phyloP scores from a whole-genome alignment of 2,888 invertebrate genomes.

The Ophioninae sp. region DNA sequence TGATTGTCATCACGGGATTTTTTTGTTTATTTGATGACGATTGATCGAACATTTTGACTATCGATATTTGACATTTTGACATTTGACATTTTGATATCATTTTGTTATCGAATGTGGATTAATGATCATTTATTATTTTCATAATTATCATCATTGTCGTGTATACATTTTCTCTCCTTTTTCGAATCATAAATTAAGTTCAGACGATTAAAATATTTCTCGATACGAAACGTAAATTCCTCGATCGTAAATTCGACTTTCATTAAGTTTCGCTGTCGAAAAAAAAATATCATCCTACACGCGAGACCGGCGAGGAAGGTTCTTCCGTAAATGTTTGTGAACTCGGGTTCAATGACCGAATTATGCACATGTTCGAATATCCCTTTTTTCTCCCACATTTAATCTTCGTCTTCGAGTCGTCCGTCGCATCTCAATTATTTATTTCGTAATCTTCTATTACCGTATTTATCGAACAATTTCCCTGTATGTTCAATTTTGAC shows the following conservation, averaged over 20 bases:
- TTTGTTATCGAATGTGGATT: background rate
- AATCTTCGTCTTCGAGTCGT: background rate
- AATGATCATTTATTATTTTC: background rate
- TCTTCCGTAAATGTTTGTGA: constrained; percentile 24
- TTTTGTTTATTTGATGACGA: too few relatives aligned
- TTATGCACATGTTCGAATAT: constrained; percentile 33
- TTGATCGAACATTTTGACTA: too few relatives aligned
- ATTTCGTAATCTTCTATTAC: constrained; percentile 6
- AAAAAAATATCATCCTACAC: constrained; percentile 26
- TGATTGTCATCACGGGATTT: background rate
- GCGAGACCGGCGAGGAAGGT: constrained; percentile 17
- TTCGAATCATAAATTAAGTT: background rate
- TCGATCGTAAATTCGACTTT: constrained; percentile 21
- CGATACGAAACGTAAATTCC: constrained; percentile 7
- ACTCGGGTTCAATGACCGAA: constrained; percentile 54
- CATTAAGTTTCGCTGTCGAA: constrained; percentile 71
- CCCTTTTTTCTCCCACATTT: background rate
- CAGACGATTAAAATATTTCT: background rate
- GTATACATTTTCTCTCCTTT: background rate
- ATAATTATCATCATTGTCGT: background rate
- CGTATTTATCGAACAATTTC: background rate
- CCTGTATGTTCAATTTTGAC: background rate
- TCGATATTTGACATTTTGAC: too few relatives aligned
- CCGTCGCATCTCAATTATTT: background rate
- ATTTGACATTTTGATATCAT: too few relatives aligned